These are phyloP conservation scores for Trididemnum clinides DNA, from an alignment of 23 tunicate genomes.

Conservation along the genomic window DNA sequence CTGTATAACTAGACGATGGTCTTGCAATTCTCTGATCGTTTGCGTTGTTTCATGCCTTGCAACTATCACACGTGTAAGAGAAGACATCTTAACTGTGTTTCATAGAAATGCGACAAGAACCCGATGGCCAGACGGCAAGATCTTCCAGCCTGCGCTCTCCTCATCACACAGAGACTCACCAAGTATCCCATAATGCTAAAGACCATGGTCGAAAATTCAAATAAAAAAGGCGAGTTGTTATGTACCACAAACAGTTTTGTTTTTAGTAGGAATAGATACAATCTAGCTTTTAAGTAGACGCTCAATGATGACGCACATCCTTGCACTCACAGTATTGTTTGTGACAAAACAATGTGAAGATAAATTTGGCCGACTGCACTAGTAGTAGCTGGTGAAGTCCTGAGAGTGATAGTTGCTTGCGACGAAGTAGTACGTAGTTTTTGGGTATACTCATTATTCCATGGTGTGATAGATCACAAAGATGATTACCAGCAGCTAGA, in stretches of 20 bases:
- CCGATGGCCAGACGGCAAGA: conserved; percentile 70
- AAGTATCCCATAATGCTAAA: conserved; percentile 95
- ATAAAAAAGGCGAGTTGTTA: conserved; percentile 59
- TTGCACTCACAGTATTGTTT: conserved; percentile 64
- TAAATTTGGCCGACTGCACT: conserved; percentile 20
- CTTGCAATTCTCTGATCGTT: no score
- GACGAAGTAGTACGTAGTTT: no score
- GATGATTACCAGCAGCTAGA: conserved; percentile 59
- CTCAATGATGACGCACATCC: conserved; percentile 53
- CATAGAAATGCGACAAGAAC: conserved; percentile 77
- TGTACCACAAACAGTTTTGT: not conserved
- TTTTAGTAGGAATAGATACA: not conserved
- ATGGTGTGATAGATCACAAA: conserved; percentile 85
- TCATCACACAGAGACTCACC: conserved; percentile 91
- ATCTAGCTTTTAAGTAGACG: not conserved
- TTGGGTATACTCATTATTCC: no score
- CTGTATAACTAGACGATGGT: no score
- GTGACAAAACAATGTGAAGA: conserved; percentile 55
- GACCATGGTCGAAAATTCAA: conserved; percentile 70
- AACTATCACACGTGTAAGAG: no score
- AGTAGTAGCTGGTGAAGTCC: conserved; percentile 29
- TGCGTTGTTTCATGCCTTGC: no score
- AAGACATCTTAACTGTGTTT: no score
- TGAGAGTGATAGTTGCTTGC: conserved; percentile 30
- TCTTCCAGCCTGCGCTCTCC: conserved; percentile 80